Evolutionary conservation across 2,113 vertebrate species (phyloP).

Genomic region (Phylloscopus trochiloides): DNA sequence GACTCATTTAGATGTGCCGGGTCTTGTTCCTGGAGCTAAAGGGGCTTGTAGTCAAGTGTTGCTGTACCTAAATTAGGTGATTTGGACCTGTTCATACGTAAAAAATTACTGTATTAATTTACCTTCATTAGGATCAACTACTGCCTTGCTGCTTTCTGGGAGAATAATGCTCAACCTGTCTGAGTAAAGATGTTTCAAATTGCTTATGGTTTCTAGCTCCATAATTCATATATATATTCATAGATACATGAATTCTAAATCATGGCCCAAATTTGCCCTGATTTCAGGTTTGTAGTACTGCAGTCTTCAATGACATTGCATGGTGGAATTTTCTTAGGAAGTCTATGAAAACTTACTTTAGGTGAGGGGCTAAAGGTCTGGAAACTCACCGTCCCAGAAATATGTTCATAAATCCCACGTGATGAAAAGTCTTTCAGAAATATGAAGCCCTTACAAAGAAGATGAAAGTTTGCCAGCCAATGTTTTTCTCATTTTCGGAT

Average conservation of each 20-base stretch:
- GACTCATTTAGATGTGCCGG: not conserved
- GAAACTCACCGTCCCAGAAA: not conserved
- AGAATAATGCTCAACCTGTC: not conserved
- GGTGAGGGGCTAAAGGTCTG: not conserved
- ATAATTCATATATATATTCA: too few species aligned
- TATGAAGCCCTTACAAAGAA: not conserved
- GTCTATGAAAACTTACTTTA: not conserved
- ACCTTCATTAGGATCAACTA: not conserved
- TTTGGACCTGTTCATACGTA: not conserved
- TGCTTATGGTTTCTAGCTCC: not conserved
- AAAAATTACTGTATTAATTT: not conserved
- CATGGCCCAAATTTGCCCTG: not conserved
- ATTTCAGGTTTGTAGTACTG: not conserved
- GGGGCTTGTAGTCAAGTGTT: not conserved
- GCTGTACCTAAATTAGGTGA: not conserved
- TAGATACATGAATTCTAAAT: not conserved
- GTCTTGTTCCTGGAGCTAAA: not conserved
- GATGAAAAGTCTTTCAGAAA: slow-evolving; percentile 5
- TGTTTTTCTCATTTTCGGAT: not conserved
- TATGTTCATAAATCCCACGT: not conserved
- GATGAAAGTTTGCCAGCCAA: not conserved
- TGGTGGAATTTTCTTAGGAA: not conserved
- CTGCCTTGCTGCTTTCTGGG: not conserved
- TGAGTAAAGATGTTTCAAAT: not conserved
- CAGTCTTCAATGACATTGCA: not conserved